These are phyloP conservation scores for Abrostola triplasia DNA, from an alignment of 2,888 invertebrate genomes.

Conservation along the genomic window DNA sequence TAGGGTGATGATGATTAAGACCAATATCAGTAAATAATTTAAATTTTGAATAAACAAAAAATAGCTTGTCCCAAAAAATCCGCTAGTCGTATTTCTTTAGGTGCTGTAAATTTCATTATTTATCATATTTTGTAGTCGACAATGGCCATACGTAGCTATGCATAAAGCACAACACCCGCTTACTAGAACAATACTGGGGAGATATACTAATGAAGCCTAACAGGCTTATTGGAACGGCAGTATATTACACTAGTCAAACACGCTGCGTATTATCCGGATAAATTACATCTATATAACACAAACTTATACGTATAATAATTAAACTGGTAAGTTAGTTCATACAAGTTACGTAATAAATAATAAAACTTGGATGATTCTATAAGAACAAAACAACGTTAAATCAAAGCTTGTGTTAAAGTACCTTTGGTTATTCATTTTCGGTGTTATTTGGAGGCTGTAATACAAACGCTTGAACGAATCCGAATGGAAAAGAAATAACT, in stretches of 20 bases:
- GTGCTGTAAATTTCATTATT: no score
- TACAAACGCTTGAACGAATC: neutral
- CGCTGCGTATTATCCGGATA: slow-evolving; percentile 11
- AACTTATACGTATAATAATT: slow-evolving; percentile 42
- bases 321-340: slow-evolving; percentile 49
- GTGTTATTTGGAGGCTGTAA: slow-evolving; percentile 29
- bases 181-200: neutral
- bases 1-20: no score
- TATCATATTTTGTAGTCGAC: no score
- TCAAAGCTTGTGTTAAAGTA: slow-evolving; percentile 57
- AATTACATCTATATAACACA: slow-evolving; percentile 23
- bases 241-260: slow-evolving; percentile 16
- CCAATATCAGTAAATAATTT: no score
- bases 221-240: slow-evolving; percentile 10
- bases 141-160: no score
- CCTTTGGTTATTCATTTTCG: slow-evolving; percentile 38
- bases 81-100: no score
- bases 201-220: neutral
- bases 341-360: slow-evolving; percentile 70
- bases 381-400: slow-evolving; percentile 72
- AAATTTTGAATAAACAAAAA: no score
- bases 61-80: no score
- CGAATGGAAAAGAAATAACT: no score
- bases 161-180: neutral
- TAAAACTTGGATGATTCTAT: slow-evolving; percentile 68